Percentiles rank a stretch among this genome's conserved stretches.
Evolutionary conservation across 2,113 vertebrate genomes (phyloP).

Genomic region (Ophiodon elongatus): DNA sequence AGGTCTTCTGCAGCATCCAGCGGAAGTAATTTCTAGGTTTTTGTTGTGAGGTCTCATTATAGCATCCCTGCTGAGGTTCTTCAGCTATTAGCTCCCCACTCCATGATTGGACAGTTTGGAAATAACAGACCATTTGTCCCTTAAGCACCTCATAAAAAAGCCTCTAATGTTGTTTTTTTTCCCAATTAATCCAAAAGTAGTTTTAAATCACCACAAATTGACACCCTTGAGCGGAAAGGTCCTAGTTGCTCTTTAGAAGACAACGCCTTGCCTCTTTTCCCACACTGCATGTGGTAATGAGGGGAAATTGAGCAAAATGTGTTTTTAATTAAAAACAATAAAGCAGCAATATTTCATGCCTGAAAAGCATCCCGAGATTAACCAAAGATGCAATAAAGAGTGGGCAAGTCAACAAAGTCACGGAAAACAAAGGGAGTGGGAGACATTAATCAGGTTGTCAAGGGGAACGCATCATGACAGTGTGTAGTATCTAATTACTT

Average conservation of each 20-base stretch:
- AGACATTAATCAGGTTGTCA: constrained; percentile 52
- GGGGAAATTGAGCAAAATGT: constrained; percentile 69
- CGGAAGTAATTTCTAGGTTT: constrained; percentile 15
- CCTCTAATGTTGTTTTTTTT: constrained; percentile 66
- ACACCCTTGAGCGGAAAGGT: constrained; percentile 58
- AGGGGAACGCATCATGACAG: constrained; percentile 43
- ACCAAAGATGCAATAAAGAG: constrained; percentile 33
- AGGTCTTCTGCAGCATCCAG: background rate
- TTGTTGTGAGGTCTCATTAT: constrained; percentile 24
- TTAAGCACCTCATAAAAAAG: constrained; percentile 68
- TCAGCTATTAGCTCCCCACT: constrained; percentile 54
- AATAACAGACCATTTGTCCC: constrained; percentile 68
- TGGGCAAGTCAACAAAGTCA: constrained; percentile 51
- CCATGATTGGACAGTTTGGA: constrained; percentile 58
- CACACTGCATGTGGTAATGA: constrained; percentile 47
- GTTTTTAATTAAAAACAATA: constrained; percentile 78
- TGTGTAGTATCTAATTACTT: constrained; percentile 58
- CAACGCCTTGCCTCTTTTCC: constrained; percentile 10
- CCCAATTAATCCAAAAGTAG: constrained; percentile 70
- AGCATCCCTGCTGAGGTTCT: constrained; percentile 34
- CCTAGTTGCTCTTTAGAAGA: constrained; percentile 44
- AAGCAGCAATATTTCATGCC: constrained; percentile 57
- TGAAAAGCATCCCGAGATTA: constrained; percentile 42
- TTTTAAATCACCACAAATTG: constrained; percentile 75
- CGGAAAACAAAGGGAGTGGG: constrained; percentile 23